Conservation (phyloP, 2,888 invertebrate genomes). For the Dynastes tityus region DNA sequence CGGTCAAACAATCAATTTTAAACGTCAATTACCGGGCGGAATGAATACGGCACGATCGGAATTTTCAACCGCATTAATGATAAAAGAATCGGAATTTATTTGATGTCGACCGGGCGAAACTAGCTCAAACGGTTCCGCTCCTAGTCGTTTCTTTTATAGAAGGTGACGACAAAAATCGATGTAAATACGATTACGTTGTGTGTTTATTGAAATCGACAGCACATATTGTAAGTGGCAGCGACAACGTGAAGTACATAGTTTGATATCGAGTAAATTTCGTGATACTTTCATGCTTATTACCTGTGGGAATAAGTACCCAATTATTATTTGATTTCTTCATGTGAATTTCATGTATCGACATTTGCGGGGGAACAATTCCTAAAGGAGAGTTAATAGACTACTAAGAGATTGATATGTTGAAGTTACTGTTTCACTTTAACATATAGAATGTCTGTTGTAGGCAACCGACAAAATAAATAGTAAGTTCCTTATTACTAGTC, state of each 20-base stretch:
- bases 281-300: no score
- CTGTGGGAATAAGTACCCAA: no score
- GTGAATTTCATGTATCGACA: no score
- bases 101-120: conserved; percentile 11
- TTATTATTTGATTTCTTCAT: no score
- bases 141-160: background rate
- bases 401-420: no score
- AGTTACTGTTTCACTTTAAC: no score
- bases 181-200: background rate
- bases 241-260: background rate
- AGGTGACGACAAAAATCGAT: conserved; percentile 21
- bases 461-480: no score
- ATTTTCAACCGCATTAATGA: conserved; percentile 20
- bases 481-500: no score
- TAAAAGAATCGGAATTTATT: conserved; percentile 14
- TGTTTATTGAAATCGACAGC: background rate
- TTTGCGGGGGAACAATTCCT: no score
- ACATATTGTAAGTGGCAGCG: background rate
- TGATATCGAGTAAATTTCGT: background rate
- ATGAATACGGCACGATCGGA: conserved; percentile 26
- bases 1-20: conserved; percentile 5
- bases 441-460: no score
- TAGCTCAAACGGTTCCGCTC: background rate
- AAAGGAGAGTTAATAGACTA: no score
- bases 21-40: conserved; percentile 20